Evolutionary conservation across 1,140 invertebrate species (phyloP).

Genomic region (Delia radicum): DNA sequence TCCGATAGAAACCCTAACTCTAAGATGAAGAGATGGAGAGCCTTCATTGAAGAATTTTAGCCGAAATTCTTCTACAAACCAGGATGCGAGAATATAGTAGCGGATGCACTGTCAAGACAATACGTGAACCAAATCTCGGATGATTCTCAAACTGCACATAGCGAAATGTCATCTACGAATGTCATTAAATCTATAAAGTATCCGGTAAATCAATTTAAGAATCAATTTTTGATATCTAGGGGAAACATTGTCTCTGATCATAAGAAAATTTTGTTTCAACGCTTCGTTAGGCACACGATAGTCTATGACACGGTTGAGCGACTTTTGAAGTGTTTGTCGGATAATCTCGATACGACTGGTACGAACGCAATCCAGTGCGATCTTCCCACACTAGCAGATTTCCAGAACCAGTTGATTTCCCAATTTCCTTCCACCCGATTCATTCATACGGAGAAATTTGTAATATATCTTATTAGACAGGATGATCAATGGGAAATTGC

Average conservation of each 20-base stretch:
- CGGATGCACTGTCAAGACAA: not conserved
- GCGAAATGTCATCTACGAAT: not conserved
- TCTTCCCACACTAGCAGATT: not conserved
- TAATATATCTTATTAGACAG: not conserved
- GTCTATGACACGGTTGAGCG: not conserved
- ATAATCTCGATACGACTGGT: constrained; percentile 3
- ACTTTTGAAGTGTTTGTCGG: not conserved
- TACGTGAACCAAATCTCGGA: not conserved
- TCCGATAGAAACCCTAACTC: not conserved
- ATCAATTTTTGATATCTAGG: not conserved
- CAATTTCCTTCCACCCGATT: not conserved
- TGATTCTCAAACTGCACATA: not conserved
- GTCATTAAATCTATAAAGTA: not conserved
- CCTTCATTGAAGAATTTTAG: not conserved
- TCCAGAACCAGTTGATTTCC: too few species aligned
- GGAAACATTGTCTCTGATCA: not conserved
- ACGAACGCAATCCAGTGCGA: constrained; percentile 5
- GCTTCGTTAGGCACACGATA: not conserved
- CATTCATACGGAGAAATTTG: not conserved
- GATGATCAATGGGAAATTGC: constrained; percentile 3
- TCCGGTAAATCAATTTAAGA: not conserved
- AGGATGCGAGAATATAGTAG: not conserved
- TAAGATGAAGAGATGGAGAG: not conserved
- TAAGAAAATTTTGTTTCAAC: not conserved
- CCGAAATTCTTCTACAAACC: not conserved